Conservation (phyloP, 2,888 invertebrate genomes). For the Ypsolopha scabrella region DNA sequence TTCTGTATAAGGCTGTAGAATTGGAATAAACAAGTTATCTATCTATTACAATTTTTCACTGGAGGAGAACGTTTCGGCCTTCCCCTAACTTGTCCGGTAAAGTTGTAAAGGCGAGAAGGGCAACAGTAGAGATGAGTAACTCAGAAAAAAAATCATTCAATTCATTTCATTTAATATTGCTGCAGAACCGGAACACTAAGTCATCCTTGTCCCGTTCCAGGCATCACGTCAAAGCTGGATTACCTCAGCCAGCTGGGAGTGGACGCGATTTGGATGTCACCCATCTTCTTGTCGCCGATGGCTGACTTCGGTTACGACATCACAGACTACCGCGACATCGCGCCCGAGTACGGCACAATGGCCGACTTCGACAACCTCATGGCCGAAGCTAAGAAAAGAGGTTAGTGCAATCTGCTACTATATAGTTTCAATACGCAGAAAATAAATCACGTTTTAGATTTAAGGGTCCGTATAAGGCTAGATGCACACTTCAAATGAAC, state of each 20-base stretch:
- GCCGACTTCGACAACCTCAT: constrained; percentile 74
- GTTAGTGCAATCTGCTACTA: constrained; percentile 32
- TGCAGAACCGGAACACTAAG: background rate
- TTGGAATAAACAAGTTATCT: too few relatives aligned
- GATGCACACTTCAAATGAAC: too few relatives aligned
- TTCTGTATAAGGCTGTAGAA: too few relatives aligned
- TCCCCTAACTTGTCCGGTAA: too few relatives aligned
- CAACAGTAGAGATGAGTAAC: too few relatives aligned
- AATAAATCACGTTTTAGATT: too few relatives aligned
- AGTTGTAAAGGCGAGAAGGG: too few relatives aligned
- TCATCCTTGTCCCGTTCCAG: constrained; percentile 15
- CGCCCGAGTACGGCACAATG: constrained; percentile 77
- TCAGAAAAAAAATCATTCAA: too few relatives aligned
- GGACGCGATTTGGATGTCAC: constrained; percentile 77
- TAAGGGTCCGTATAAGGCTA: too few relatives aligned
- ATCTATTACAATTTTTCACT: too few relatives aligned
- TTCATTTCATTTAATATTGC: background rate
- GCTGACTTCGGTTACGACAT: constrained; percentile 86
- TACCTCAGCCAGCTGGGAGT: constrained; percentile 72
- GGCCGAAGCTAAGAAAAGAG: constrained; percentile 48
- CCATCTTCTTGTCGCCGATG: constrained; percentile 81
- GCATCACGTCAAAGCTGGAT: constrained; percentile 48
- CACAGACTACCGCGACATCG: constrained; percentile 73
- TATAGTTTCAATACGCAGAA: too few relatives aligned
- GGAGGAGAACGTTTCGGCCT: too few relatives aligned